Conservation (phyloP, 2,797 vertebrate genomes). For the Mormyrus proboscirostris region DNA sequence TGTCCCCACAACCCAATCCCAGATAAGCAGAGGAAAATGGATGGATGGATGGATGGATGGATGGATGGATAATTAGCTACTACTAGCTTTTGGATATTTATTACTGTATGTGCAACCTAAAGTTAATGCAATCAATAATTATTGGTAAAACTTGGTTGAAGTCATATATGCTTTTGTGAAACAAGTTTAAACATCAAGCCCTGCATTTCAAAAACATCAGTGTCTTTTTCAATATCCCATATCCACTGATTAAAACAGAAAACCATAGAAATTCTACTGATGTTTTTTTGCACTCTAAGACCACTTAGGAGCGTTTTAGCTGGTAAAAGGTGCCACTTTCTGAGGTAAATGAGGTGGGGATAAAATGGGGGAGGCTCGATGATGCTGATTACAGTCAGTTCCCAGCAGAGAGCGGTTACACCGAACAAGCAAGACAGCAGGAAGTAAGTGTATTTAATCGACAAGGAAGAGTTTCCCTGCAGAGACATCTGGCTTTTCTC, state of each 20-base stretch:
- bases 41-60: too few relatives aligned
- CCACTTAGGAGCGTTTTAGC: not conserved
- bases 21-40: too few relatives aligned
- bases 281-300: not conserved
- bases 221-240: not conserved
- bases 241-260: not conserved
- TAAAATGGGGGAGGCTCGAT: not conserved
- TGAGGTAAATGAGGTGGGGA: not conserved
- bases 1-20: too few relatives aligned
- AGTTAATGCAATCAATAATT: not conserved
- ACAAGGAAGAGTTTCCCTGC: not conserved
- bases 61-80: not conserved
- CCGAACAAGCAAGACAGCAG: not conserved
- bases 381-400: not conserved
- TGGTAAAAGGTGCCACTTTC: not conserved
- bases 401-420: not conserved
- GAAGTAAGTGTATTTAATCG: not conserved
- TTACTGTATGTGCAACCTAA: not conserved
- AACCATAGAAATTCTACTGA: not conserved
- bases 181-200: not conserved
- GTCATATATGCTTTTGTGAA: not conserved
- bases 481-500: slow-evolving; percentile 8
- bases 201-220: not conserved
- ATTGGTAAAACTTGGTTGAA: not conserved
- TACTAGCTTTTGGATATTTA: not conserved